These are phyloP conservation scores for Rhaphigaster nebulosa DNA, from an alignment of 2,888 invertebrate genomes.

Conservation along the genomic window DNA sequence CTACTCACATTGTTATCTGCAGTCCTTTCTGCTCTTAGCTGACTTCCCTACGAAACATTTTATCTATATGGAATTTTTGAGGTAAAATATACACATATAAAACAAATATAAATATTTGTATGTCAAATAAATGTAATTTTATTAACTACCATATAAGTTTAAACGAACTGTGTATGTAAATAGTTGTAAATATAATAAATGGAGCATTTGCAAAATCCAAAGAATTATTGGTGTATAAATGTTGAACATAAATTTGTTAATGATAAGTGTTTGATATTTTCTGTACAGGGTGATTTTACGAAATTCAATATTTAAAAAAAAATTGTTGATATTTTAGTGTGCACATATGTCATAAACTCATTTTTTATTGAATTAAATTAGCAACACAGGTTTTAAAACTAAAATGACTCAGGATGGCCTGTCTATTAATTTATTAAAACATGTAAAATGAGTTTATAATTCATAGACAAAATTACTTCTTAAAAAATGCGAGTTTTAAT, in stretches of 20 bases:
- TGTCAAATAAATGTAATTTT: constrained; percentile 36
- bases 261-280: neutral
- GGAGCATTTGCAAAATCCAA: neutral
- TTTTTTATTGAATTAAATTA: neutral
- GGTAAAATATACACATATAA: neutral
- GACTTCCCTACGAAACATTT: constrained; percentile 24
- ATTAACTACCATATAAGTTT: neutral
- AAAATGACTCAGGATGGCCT: neutral
- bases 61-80: neutral
- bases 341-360: neutral
- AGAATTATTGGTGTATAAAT: neutral
- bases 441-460: neutral
- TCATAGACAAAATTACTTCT: neutral
- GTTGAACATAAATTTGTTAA: neutral
- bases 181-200: constrained; percentile 3
- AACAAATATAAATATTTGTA: neutral
- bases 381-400: neutral
- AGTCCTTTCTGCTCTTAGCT: constrained; percentile 53
- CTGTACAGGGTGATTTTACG: constrained; percentile 36
- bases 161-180: neutral
- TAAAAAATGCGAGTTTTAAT: neutral
- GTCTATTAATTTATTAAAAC: neutral
- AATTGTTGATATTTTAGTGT: neutral
- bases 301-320: neutral
- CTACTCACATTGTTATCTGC: constrained; percentile 60